Evolutionary conservation across 2,888 invertebrate species (phyloP).

Genomic region (Empis stercorea): DNA sequence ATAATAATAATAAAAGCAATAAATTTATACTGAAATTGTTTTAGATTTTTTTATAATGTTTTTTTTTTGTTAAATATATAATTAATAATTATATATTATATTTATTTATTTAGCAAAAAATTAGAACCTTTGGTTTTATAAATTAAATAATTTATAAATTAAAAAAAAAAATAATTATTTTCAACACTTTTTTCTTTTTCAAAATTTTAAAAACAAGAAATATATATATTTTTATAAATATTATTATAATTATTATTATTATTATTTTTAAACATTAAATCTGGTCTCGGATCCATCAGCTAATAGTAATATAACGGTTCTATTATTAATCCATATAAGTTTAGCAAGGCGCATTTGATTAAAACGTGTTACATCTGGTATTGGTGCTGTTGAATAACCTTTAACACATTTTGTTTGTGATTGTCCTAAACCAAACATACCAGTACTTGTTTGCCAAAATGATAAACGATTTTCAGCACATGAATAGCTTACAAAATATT

Average conservation of each 20-base stretch:
- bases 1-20: no score
- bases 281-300: conserved; percentile 91
- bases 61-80: no score
- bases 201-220: no score
- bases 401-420: conserved; percentile 94
- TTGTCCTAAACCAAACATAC: conserved; percentile 96
- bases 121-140: no score
- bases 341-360: conserved; percentile 84
- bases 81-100: no score
- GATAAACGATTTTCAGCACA: conserved; percentile 86
- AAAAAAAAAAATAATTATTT: no score
- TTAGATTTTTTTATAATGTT: no score
- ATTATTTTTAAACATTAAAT: conserved; percentile 52
- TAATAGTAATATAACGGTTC: conserved; percentile 85
- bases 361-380: conserved; percentile 73
- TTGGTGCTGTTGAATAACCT: conserved; percentile 85
- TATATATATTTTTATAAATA: no score
- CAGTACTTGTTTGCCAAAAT: conserved; percentile 95
- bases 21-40: no score
- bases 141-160: no score
- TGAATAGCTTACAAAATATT: conserved; percentile 91
- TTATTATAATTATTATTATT: not conserved
- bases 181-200: no score
- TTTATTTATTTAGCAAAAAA: no score
- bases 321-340: conserved; percentile 89